Evolutionary conservation across 2,797 vertebrate genomes (phyloP).

Genomic region (Fringilla coelebs): DNA sequence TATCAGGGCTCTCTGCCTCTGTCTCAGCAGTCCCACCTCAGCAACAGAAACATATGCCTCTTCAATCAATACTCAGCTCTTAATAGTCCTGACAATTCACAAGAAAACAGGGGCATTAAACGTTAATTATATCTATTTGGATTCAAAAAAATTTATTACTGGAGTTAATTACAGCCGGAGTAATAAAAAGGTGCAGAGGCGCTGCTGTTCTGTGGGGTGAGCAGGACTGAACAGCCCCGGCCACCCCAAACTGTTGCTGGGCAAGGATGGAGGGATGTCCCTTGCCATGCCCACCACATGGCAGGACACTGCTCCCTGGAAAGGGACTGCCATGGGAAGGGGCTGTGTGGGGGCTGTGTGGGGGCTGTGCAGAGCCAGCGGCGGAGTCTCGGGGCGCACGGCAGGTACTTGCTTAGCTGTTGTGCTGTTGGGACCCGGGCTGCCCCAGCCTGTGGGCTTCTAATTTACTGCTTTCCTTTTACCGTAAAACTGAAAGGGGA

Average conservation of each 20-base stretch:
- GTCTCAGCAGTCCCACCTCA: neutral
- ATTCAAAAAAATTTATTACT: conserved; percentile 72
- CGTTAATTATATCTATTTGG: conserved; percentile 77
- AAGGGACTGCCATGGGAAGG: neutral
- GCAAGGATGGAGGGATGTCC: neutral
- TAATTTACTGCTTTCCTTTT: conserved; percentile 75
- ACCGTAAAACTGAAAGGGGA: conserved; percentile 73
- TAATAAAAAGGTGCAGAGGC: conserved; percentile 73
- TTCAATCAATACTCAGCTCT: conserved; percentile 67
- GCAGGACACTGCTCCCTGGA: accelerated
- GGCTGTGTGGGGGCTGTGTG: neutral
- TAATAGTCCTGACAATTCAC: conserved; percentile 70
- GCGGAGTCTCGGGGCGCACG: accelerated
- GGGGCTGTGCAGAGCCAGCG: accelerated
- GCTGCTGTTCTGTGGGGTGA: neutral
- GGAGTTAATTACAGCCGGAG: conserved; percentile 75
- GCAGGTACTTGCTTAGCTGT: conserved; percentile 9
- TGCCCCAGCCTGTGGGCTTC: conserved; percentile 64
- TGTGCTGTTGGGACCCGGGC: neutral
- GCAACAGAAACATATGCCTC: conserved; percentile 61
- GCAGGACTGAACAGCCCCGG: accelerated
- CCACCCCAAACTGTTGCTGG: neutral
- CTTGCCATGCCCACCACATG: neutral
- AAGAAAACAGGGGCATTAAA: conserved; percentile 77
- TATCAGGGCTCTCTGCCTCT: neutral